Conservation (phyloP, 2,113 vertebrate species). For the Tichodroma muraria region DNA sequence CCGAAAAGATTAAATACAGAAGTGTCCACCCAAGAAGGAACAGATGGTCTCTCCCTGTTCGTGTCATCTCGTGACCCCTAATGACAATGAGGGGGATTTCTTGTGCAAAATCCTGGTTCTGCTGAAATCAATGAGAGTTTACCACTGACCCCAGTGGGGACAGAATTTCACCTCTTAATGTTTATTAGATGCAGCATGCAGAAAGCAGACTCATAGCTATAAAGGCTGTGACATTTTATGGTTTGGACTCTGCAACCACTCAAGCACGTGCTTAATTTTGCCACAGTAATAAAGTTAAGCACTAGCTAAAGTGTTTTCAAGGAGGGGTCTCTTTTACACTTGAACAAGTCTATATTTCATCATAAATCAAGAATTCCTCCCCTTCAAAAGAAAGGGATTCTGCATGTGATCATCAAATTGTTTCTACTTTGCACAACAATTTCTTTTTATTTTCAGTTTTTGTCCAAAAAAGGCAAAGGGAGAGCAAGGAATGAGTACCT, state of each 20-base stretch:
- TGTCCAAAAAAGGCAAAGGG: not conserved
- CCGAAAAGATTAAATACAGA: not conserved
- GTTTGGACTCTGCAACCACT: conserved; percentile 52
- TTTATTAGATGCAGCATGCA: conserved; percentile 60
- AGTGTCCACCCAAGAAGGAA: not conserved
- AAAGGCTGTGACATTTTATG: conserved; percentile 53
- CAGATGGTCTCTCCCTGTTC: not conserved
- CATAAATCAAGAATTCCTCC: conserved; percentile 28
- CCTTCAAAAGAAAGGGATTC: not conserved
- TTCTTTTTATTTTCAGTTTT: not conserved
- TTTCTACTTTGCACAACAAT: not conserved
- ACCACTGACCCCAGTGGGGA: not conserved
- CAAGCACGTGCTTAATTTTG: conserved; percentile 61
- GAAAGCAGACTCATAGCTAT: conserved; percentile 49
- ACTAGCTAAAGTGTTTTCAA: conserved; percentile 42
- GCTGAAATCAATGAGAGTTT: not conserved
- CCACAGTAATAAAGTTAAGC: conserved; percentile 55
- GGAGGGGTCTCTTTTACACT: conserved; percentile 32
- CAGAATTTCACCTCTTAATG: conserved; percentile 43
- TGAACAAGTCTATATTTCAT: conserved; percentile 22
- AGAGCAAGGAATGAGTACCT: not conserved
- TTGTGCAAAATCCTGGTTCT: not conserved
- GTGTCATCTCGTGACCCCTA: not conserved
- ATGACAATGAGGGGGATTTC: not conserved
- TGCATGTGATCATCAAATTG: not conserved